Percentiles rank a stretch among this genome's conserved stretches.
Evolutionary conservation across 2,888 invertebrate genomes (phyloP).

Genomic region (Anoncus sp.): DNA sequence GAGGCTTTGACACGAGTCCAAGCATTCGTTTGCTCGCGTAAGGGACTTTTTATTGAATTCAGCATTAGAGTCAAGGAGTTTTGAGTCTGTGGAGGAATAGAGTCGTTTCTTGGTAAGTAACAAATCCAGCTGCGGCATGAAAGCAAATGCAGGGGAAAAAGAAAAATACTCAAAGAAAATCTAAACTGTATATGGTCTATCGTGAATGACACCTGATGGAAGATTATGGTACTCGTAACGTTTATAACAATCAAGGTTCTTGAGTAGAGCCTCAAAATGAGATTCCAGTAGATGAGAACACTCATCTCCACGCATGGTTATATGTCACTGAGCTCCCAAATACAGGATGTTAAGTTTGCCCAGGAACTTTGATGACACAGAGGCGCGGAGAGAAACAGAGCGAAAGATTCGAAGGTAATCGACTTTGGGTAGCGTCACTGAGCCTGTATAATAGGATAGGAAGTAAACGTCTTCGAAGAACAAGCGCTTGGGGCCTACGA

Average conservation of each 20-base stretch:
- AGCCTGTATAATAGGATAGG: slow-evolving; percentile 57
- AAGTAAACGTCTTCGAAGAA: slow-evolving; percentile 57
- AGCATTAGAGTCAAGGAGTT: slow-evolving; percentile 23
- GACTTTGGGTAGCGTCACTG: slow-evolving; percentile 57
- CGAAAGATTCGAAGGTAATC: slow-evolving; percentile 51
- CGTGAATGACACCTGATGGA: slow-evolving; percentile 27
- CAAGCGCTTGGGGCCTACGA: slow-evolving; percentile 21
- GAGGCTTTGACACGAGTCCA: slow-evolving; percentile 35
- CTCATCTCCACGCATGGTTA: slow-evolving; percentile 31
- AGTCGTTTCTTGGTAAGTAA: slow-evolving; percentile 39
- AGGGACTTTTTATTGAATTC: slow-evolving; percentile 50
- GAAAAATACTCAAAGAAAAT: no score
- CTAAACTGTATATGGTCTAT: no score
- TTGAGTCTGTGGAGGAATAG: slow-evolving; percentile 3
- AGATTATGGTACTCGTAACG: slow-evolving; percentile 15
- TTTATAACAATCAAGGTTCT: slow-evolving; percentile 32
- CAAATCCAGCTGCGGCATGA: slow-evolving; percentile 31
- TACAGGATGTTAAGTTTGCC: slow-evolving; percentile 50
- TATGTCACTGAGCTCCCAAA: slow-evolving; percentile 33
- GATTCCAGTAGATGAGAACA: slow-evolving; percentile 38
- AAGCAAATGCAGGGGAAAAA: slow-evolving; percentile 45
- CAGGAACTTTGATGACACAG: slow-evolving; percentile 50
- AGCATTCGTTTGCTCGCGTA: slow-evolving; percentile 49
- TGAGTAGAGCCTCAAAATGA: slow-evolving; percentile 41
- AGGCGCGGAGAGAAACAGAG: slow-evolving; percentile 15